Percentiles rank a stretch among this genome's conserved stretches.
Conservation (phyloP, 2,888 invertebrate genomes). For the Papilio gigon region DNA sequence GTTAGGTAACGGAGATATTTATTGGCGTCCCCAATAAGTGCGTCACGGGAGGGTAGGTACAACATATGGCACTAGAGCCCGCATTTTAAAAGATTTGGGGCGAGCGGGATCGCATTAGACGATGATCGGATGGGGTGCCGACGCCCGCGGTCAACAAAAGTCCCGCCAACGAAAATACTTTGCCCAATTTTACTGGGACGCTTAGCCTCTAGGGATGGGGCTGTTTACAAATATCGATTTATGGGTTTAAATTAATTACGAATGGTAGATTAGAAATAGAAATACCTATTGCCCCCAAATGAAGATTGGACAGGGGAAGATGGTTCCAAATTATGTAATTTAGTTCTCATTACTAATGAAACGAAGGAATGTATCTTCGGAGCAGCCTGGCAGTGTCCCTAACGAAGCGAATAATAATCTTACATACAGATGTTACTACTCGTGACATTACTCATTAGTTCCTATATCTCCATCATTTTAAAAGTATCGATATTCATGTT, state of each 20-base stretch:
- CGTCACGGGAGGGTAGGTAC: conserved; percentile 28
- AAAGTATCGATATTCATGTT: conserved; percentile 2
- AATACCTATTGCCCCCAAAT: not conserved
- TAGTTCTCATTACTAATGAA: not conserved
- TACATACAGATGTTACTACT: no score
- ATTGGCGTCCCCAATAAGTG: conserved; percentile 27
- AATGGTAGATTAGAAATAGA: not conserved
- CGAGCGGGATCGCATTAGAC: conserved; percentile 37
- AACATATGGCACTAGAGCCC: conserved; percentile 38
- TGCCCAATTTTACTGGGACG: conserved; percentile 8
- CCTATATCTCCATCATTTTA: not conserved
- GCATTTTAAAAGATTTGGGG: conserved; percentile 40
- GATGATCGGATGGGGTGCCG: conserved; percentile 25
- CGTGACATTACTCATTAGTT: no score
- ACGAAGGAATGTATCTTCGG: not conserved
- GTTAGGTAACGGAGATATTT: conserved; percentile 20
- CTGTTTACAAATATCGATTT: conserved; percentile 1
- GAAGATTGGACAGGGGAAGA: not conserved
- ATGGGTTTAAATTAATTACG: not conserved
- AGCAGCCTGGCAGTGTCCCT: no score
- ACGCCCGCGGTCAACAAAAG: conserved; percentile 12
- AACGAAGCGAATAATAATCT: not conserved
- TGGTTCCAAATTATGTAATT: not conserved
- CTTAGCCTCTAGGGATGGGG: conserved; percentile 4
- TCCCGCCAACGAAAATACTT: conserved; percentile 22